Base-by-base conservation (phyloP, 2,888 invertebrate genomes). In the Sesia apiformis region DNA sequence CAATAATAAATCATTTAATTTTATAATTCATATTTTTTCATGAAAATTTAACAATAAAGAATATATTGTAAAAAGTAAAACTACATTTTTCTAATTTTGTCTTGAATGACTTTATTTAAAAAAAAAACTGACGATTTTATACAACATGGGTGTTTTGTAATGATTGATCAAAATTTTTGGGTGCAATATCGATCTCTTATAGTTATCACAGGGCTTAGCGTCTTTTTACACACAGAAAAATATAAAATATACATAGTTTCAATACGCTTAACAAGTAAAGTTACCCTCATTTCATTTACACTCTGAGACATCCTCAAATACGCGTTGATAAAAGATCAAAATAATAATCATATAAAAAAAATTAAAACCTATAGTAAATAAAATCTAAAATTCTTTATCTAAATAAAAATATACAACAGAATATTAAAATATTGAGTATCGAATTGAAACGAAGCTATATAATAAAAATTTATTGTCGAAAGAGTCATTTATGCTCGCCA, bases 151-250 rank as follows among this genome's bases (percentile, higher is more conserved):
- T 23, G 23, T 23, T 23, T 23, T 23, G 23, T 23, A 23, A 23
- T 23, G 23, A 51, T 8, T 6, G 23, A 51, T 51, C 38, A 38
- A 68, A 73, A 71, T 68, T 62, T 59, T 69, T 70, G 76, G 74
- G 77, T 78, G 78, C 78, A 74, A 72, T 66, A 57, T 58, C n/a
- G n/a, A n/a, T n/a, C n/a, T n/a, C 66, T 67, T 8, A 50, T 38
- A 38, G 68, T 67, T 81, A 81, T 81, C 81, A 81, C 81, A 81
- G 79, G 76, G 67, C 78, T 78, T 74, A 80, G 72, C 69, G 62
- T 68, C 70, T 70, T 59, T 63, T 65, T 67, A 76, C 72, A 76
- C 76, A 70, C 71, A 67, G 67, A 73, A 74, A 76, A 72, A 75
- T 73, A 74, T 74, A 74, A 38, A 38, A 4, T 50, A 50, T 39